Evolutionary conservation across 2,113 vertebrate species (phyloP).

Genomic region (Albula goreensis): DNA sequence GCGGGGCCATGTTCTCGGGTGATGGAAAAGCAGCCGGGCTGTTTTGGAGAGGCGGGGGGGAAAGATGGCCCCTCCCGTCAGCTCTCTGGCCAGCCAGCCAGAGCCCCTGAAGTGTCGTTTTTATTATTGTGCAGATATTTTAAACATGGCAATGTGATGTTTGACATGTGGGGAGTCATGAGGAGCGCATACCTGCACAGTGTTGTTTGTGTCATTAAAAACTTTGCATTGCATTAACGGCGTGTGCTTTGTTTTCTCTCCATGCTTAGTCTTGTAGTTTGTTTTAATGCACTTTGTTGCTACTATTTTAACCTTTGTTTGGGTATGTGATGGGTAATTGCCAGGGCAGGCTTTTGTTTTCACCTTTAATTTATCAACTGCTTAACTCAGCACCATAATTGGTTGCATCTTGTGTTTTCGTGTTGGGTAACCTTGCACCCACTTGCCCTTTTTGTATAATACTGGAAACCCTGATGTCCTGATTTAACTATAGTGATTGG

Average conservation of each 20-base stretch:
- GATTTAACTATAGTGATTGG: background rate
- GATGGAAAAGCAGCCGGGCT: conserved; percentile 39
- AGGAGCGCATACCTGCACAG: conserved; percentile 40
- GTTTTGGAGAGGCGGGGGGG: background rate
- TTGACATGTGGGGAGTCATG: conserved; percentile 23
- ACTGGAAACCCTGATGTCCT: too few species aligned
- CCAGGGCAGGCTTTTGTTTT: too few species aligned
- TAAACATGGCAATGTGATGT: conserved; percentile 40
- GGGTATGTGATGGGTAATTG: too few species aligned
- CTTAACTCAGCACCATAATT: too few species aligned
- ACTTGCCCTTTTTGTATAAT: too few species aligned
- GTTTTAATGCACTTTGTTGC: too few species aligned
- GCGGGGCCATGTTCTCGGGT: conserved; percentile 19
- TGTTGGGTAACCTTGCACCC: too few species aligned
- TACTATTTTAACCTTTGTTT: too few species aligned
- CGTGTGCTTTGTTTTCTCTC: background rate
- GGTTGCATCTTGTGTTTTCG: too few species aligned
- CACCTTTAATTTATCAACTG: too few species aligned
- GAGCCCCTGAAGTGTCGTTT: conserved; percentile 20
- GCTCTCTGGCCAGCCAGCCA: conserved; percentile 12
- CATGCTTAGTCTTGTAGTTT: background rate
- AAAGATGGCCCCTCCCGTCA: background rate
- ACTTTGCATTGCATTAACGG: conserved; percentile 40
- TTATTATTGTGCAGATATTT: conserved; percentile 46
- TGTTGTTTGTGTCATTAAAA: conserved; percentile 54